phyloP scores from a whole-genome alignment of 2,113 vertebrate species.

The Oxyura jamaicensis region DNA sequence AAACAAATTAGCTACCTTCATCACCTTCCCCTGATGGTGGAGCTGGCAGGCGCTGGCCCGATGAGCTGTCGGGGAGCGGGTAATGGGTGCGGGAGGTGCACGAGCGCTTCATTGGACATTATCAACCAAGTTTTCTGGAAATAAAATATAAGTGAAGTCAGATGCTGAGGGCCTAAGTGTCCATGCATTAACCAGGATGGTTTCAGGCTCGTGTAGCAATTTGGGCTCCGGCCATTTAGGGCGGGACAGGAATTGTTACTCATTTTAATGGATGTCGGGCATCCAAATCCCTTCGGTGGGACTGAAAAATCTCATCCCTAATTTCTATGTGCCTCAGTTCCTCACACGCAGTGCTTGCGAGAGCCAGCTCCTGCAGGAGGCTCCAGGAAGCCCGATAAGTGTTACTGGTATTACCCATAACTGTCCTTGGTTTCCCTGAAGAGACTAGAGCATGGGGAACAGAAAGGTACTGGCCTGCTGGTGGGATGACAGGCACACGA shows the following conservation, averaged over 20 bases:
- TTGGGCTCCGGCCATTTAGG: constrained; percentile 20
- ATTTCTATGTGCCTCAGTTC: constrained; percentile 14
- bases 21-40: constrained; percentile 31
- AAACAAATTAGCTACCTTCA: constrained; percentile 67
- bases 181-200: constrained; percentile 58
- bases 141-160: constrained; percentile 59
- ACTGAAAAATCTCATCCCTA: constrained; percentile 33
- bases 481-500: neutral
- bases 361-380: neutral
- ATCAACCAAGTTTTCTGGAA: constrained; percentile 54
- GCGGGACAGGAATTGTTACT: constrained; percentile 45
- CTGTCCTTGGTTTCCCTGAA: neutral
- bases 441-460: neutral
- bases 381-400: neutral
- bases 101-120: constrained; percentile 18
- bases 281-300: constrained; percentile 36
- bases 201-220: constrained; percentile 35
- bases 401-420: neutral
- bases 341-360: neutral
- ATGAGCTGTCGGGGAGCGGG: neutral
- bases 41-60: neutral
- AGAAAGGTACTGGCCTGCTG: neutral
- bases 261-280: constrained; percentile 59
- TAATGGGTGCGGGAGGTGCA: neutral
- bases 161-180: constrained; percentile 54